Evolutionary conservation across 2,113 vertebrate species (phyloP).

Genomic region (Chauna torquata): DNA sequence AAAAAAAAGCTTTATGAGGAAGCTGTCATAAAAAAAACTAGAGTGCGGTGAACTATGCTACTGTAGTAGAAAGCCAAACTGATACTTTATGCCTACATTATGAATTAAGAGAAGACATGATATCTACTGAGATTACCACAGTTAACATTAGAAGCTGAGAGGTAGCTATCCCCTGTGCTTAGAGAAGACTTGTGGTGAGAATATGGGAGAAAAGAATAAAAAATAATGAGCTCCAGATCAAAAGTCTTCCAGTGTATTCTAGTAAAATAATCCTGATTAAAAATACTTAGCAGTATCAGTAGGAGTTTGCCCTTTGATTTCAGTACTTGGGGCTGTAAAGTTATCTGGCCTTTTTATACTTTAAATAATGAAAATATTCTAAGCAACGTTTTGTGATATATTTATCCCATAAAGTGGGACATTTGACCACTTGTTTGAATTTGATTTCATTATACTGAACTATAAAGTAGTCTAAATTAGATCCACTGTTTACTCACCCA

Average conservation of each 20-base stretch:
- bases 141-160: slow-evolving; percentile 51
- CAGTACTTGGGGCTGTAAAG: neutral
- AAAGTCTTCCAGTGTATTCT: slow-evolving; percentile 23
- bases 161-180: neutral
- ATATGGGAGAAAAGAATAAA: slow-evolving; percentile 10
- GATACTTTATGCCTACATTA: slow-evolving; percentile 23
- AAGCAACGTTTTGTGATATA: neutral
- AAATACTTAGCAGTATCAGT: slow-evolving; percentile 12
- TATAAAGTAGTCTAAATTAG: neutral
- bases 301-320: slow-evolving; percentile 16
- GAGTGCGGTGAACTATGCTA: neutral
- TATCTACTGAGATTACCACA: slow-evolving; percentile 4
- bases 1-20: slow-evolving; percentile 37
- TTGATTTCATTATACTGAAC: neutral
- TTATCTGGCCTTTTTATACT: neutral
- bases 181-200: neutral
- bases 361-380: slow-evolving; percentile 30
- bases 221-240: slow-evolving; percentile 54
- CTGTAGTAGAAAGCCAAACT: neutral
- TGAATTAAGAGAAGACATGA: slow-evolving; percentile 35
- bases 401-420: neutral
- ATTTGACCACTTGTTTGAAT: neutral
- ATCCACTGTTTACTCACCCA: neutral
- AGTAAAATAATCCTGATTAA: slow-evolving; percentile 44
- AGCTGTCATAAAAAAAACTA: neutral